Conservation (phyloP, 2,888 invertebrate species). For the Anoplius nigerrimus region DNA sequence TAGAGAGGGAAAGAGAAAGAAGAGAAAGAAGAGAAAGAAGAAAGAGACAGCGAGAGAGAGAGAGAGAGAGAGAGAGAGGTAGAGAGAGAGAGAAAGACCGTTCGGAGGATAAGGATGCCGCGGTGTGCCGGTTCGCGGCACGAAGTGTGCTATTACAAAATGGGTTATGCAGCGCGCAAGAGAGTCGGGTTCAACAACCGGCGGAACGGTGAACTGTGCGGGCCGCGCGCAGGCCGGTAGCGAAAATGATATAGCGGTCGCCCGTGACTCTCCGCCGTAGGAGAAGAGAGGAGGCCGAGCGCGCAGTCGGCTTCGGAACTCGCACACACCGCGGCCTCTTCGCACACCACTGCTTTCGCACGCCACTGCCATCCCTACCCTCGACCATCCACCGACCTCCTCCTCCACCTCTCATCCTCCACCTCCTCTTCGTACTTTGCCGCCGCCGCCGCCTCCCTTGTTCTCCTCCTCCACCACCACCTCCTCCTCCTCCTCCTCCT, state of each 20-base stretch:
- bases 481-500: background rate
- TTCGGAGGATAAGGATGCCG: constrained; percentile 60
- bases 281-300: constrained; percentile 1
- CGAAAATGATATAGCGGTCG: constrained; percentile 70
- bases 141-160: constrained; percentile 75
- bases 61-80: no score
- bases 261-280: constrained; percentile 56
- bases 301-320: background rate
- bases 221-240: constrained; percentile 59
- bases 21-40: background rate
- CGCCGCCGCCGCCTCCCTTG: constrained; percentile 10
- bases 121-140: constrained; percentile 67
- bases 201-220: constrained; percentile 62
- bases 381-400: background rate
- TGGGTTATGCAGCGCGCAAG: constrained; percentile 74
- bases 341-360: background rate
- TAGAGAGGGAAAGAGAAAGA: constrained; percentile 8
- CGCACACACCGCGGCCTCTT: constrained; percentile 3
- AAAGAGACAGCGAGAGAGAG: constrained; percentile 14
- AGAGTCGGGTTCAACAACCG: constrained; percentile 72
- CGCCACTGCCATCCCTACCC: background rate
- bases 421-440: background rate
- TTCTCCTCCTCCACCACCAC: constrained; percentile 2
- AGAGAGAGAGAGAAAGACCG: no score
- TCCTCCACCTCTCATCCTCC: background rate